Base-by-base conservation (phyloP, 2,888 invertebrate species). In the Acronicta aceris region DNA sequence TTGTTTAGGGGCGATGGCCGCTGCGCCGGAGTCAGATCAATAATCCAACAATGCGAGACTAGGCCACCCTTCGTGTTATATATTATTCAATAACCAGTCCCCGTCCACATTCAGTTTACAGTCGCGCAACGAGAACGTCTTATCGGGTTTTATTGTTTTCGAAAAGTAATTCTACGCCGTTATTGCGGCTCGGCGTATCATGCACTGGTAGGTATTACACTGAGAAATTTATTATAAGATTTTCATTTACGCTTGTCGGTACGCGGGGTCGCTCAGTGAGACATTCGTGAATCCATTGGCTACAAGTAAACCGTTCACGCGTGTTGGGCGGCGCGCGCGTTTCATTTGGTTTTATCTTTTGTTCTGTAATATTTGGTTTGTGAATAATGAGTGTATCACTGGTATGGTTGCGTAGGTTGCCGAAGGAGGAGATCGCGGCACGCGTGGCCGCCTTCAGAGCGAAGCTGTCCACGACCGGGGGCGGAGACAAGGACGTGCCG, bases 401-500 rank as follows among this genome's bases (percentile, higher is more conserved):
- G 89, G 94, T 91, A 72, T 95, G 92, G 90, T 85, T 91, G 93
- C 95, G 83, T 92, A 98, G 98, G 91, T 98, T 97, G 89, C 96
- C 96, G 53, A 96, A 96, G 81, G 98, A 98, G 83, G 98, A 98
- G 87, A 98, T 99, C 70, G 96, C 97, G 75, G 95, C 96, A 82
- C 98, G 98, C 85, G 98, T 99, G 72, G 96, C 97, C 61, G 97
- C 97, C 55, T 99, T 98, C 93, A 96, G 99, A 61, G 96, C 96
- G 81, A 97, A 98, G 96, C 95, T 99, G 82, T 96, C 97, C 90
- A 98, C 88, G 96, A 95, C 86, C 45, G 93, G 84, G 87, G 90
- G 84, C 84, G 90, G 84, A 85, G 92, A 93, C 43, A 95, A 93
- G 83, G 91, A 97, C 82, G 94, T 96, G 81, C 95, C 96, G 47